Percentiles rank a stretch among this genome's conserved stretches.
Conservation (phyloP, 2,797 vertebrate genomes). For the Paguma larvata region DNA sequence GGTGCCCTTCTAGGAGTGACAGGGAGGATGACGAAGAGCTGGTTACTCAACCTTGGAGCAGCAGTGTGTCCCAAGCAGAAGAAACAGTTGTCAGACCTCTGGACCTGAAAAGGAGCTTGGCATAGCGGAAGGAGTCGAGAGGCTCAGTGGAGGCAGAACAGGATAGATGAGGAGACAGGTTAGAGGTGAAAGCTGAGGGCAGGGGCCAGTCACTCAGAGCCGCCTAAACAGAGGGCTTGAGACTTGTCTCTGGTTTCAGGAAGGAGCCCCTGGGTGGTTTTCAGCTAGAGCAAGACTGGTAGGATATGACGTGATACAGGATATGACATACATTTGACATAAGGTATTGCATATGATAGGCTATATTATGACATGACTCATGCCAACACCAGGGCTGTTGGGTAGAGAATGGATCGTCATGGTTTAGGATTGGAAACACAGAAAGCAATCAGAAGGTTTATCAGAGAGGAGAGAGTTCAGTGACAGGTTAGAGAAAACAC, state of each 20-base stretch:
- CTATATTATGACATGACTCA: accelerated
- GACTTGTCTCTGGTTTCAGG: too few relatives aligned
- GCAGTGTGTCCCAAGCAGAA: too few relatives aligned
- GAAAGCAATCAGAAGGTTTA: background rate
- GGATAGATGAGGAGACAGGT: background rate
- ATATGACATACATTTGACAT: background rate
- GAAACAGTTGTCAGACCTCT: accelerated
- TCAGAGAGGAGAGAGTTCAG: background rate
- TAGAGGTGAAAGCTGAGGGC: background rate
- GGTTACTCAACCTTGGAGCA: too few relatives aligned
- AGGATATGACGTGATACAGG: background rate
- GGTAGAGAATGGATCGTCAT: background rate
- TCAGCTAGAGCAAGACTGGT: background rate
- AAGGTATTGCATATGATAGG: background rate
- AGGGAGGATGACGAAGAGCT: background rate
- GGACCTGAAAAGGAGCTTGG: background rate
- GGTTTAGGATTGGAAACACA: background rate
- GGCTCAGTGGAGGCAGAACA: background rate
- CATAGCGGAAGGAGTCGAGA: background rate
- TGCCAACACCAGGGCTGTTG: background rate
- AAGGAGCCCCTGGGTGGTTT: background rate
- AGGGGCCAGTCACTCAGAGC: background rate
- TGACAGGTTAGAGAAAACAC: background rate
- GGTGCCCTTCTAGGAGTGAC: too few relatives aligned
- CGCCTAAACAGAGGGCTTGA: background rate